phyloP scores from a whole-genome alignment of 1,140 invertebrate genomes.

The Ooceraea biroi region DNA sequence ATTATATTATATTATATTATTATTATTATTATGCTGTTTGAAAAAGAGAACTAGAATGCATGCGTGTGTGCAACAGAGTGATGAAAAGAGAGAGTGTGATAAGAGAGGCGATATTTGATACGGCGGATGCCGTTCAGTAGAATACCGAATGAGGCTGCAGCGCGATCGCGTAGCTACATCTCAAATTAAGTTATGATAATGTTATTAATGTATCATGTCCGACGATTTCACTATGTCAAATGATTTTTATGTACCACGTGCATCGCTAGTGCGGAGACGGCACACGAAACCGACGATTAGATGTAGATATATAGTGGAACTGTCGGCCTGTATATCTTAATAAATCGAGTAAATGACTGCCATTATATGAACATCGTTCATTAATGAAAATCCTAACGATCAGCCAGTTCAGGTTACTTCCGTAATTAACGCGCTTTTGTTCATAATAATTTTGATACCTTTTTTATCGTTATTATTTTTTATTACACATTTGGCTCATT shows the following conservation, averaged over 20 bases:
- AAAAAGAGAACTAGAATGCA: too few relatives aligned
- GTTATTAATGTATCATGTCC: slow-evolving; percentile 77
- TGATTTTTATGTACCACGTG: slow-evolving; percentile 64
- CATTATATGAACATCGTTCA: slow-evolving; percentile 59
- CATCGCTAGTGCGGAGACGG: slow-evolving; percentile 7
- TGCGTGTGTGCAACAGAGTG: too few relatives aligned
- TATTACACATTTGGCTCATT: neutral
- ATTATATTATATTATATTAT: slow-evolving; percentile 58
- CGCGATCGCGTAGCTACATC: slow-evolving; percentile 72
- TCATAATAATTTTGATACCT: neutral
- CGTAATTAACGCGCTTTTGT: neutral
- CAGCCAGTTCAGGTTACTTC: slow-evolving; percentile 21
- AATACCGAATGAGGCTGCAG: slow-evolving; percentile 64
- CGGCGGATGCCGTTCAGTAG: slow-evolving; percentile 65
- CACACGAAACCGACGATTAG: slow-evolving; percentile 47
- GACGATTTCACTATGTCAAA: slow-evolving; percentile 69
- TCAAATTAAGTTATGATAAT: slow-evolving; percentile 70
- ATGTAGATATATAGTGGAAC: slow-evolving; percentile 65
- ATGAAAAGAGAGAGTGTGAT: neutral
- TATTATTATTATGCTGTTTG: too few relatives aligned
- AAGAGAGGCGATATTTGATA: slow-evolving; percentile 47
- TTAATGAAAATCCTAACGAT: slow-evolving; percentile 33
- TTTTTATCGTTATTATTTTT: neutral
- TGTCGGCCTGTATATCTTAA: slow-evolving; percentile 76
- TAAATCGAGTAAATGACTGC: slow-evolving; percentile 76